These are phyloP conservation scores for Spodoptera littoralis DNA, from an alignment of 2,888 invertebrate genomes.

Conservation along the genomic window DNA sequence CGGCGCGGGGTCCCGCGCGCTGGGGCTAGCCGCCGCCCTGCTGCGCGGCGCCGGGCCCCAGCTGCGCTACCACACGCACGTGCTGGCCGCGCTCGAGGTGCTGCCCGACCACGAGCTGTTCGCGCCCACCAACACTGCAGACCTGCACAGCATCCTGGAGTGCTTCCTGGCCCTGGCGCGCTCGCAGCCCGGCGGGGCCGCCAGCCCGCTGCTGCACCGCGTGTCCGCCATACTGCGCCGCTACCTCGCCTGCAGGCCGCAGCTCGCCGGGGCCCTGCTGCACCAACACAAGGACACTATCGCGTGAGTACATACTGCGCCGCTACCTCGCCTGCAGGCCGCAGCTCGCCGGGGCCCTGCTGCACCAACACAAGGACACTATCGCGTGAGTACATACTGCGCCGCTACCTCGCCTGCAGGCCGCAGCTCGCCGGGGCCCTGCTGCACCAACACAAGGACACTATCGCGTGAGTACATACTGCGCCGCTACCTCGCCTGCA, in stretches of 20 bases:
- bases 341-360: constrained; percentile 90
- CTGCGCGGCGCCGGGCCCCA: constrained; percentile 88
- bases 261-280: too few species aligned
- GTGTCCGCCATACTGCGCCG: constrained; percentile 91
- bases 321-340: constrained; percentile 92
- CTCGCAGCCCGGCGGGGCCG: constrained; percentile 90
- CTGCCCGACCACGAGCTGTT: constrained; percentile 94
- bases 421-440: constrained; percentile 90
- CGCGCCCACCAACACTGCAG: constrained; percentile 90
- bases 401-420: constrained; percentile 93
- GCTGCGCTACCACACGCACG: constrained; percentile 91
- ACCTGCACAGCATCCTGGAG: constrained; percentile 90
- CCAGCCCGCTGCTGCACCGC: constrained; percentile 92
- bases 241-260: too few species aligned
- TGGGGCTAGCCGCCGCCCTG: constrained; percentile 94
- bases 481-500: constrained; percentile 92
- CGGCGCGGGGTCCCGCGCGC: constrained; percentile 94
- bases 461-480: constrained; percentile 90
- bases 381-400: constrained; percentile 89
- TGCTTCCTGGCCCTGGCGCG: constrained; percentile 90
- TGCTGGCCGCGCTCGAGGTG: constrained; percentile 93
- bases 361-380: constrained; percentile 92
- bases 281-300: too few species aligned
- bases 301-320: constrained; percentile 73
- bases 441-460: constrained; percentile 92